These are phyloP conservation scores for Plestiodon gilberti DNA, from an alignment of 2,113 vertebrate genomes.

Conservation along the genomic window DNA sequence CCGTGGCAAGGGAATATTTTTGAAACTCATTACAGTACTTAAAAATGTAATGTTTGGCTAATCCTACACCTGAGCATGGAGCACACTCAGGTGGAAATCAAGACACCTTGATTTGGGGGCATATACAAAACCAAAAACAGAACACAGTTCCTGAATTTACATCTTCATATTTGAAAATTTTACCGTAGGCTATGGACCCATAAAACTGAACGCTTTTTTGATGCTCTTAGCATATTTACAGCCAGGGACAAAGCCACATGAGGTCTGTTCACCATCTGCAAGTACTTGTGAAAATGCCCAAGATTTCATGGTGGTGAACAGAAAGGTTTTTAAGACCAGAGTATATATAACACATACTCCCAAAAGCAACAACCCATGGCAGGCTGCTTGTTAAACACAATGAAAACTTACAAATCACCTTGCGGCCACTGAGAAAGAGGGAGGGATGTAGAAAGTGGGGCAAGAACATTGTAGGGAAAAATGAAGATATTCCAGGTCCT, in stretches of 20 bases:
- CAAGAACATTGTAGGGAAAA: background rate
- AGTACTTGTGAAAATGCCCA: background rate
- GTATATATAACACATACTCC: background rate
- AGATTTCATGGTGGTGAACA: background rate
- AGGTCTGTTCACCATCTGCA: background rate
- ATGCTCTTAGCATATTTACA: background rate
- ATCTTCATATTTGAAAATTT: conserved; percentile 55
- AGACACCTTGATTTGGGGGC: conserved; percentile 2
- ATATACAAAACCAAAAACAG: conserved; percentile 15
- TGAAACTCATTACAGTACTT: background rate
- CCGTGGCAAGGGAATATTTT: no score
- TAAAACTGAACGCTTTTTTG: background rate
- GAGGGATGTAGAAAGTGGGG: background rate
- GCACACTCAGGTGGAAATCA: background rate
- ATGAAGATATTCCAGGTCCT: background rate
- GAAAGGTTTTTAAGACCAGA: background rate
- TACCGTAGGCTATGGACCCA: background rate
- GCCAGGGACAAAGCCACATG: background rate
- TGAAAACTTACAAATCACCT: background rate
- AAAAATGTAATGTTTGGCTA: background rate
- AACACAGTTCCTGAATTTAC: conserved; percentile 34
- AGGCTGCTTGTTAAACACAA: background rate
- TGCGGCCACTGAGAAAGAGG: background rate
- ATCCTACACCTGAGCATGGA: background rate
- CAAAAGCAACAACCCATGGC: background rate